These are phyloP conservation scores for Bergia sp. DNA, from an alignment of 92 coral and sea anemone genomes.

Conservation along the genomic window DNA sequence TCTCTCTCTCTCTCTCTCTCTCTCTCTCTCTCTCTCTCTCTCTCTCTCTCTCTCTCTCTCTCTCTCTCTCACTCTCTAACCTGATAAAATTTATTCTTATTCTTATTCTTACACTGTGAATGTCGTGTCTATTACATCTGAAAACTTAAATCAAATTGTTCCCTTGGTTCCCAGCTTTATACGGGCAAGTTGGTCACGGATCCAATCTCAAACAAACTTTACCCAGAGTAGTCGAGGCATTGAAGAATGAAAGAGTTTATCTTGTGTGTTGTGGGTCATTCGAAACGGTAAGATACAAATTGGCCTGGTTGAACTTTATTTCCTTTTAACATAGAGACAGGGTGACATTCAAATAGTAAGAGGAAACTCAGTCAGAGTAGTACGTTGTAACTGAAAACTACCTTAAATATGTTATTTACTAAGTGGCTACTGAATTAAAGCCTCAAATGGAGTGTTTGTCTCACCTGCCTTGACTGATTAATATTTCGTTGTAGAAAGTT, in stretches of 20 bases:
- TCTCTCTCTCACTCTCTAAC: no score
- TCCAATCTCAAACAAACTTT: constrained; percentile 74
- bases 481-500: no score
- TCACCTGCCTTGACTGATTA: no score
- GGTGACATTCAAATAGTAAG: no score
- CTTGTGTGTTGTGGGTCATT: constrained; percentile 95
- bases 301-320: neutral
- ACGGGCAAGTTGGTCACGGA: constrained; percentile 95
- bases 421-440: no score
- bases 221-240: constrained; percentile 76
- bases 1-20: no score
- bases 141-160: neutral
- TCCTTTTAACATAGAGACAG: neutral
- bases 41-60: no score
- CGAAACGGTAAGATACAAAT: constrained; percentile 82
- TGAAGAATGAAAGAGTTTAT: constrained; percentile 76
- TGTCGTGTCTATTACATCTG: neutral
- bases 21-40: no score
- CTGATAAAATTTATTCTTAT: no score
- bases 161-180: constrained; percentile 59
- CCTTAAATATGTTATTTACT: no score
- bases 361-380: neutral
- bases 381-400: no score
- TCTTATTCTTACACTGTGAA: neutral
- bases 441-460: no score